Evolutionary conservation across 2,113 vertebrate species (phyloP).

Genomic region (Taxidea taxus): DNA sequence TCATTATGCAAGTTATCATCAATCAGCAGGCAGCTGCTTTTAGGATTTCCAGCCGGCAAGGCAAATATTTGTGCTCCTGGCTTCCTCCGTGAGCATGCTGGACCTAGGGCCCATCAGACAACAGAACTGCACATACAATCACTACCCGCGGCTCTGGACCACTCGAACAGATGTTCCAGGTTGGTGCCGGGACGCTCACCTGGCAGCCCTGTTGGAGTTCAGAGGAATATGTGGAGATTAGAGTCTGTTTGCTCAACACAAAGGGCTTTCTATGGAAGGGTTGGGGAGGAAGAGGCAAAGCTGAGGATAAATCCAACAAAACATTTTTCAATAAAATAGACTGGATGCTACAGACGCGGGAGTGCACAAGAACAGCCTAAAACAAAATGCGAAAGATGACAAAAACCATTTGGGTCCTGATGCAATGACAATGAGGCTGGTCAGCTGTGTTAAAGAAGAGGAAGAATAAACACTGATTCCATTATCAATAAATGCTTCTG

Average conservation of each 20-base stretch:
- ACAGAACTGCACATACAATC: background rate
- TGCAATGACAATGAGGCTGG: background rate
- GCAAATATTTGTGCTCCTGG: background rate
- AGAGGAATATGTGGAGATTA: slow-evolving; percentile 53
- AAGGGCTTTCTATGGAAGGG: slow-evolving; percentile 23
- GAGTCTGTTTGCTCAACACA: slow-evolving; percentile 40
- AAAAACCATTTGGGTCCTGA: background rate
- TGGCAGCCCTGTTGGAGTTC: slow-evolving; percentile 40
- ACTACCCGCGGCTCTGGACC: slow-evolving; percentile 9
- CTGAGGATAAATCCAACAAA: background rate
- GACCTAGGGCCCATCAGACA: background rate
- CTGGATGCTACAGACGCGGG: background rate
- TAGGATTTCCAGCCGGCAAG: background rate
- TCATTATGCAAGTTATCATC: background rate
- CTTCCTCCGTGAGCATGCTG: background rate
- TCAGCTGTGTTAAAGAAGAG: background rate
- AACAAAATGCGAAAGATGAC: background rate
- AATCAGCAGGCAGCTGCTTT: slow-evolving; percentile 53
- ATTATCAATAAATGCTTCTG: background rate
- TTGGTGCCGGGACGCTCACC: slow-evolving; percentile 18
- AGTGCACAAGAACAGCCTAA: background rate
- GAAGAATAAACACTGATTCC: background rate
- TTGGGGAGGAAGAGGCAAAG: background rate
- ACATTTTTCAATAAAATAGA: background rate
- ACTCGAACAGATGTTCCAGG: background rate